Percentiles rank a stretch among this genome's conserved stretches.
Evolutionary conservation across 2,888 invertebrate species (phyloP).

Genomic region (Meghimatium bilineatum): DNA sequence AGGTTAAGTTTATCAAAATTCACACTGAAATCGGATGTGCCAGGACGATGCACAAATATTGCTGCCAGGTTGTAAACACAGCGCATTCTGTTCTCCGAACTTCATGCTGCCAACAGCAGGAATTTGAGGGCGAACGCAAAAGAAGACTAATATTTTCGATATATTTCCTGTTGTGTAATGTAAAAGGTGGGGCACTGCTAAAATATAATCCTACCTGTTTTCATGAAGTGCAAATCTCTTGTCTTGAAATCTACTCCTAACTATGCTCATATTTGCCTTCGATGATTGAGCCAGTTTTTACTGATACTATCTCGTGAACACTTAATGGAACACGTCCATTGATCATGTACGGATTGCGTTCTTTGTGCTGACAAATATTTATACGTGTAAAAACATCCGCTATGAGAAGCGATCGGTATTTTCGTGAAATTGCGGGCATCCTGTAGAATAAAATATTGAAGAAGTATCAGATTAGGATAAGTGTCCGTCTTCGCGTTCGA

Average conservation of each 20-base stretch:
- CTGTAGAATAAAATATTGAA: background rate
- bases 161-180: too few species aligned
- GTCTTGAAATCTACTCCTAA: background rate
- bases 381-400: background rate
- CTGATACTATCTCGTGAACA: background rate
- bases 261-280: background rate
- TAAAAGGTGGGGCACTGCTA: too few species aligned
- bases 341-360: background rate
- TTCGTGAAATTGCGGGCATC: background rate
- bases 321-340: background rate
- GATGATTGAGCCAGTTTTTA: background rate
- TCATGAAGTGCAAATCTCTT: background rate
- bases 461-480: background rate
- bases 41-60: too few species aligned
- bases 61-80: too few species aligned
- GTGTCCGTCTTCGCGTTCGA: background rate
- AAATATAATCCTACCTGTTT: too few species aligned
- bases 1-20: too few species aligned
- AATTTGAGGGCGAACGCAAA: too few species aligned
- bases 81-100: too few species aligned
- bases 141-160: too few species aligned
- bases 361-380: background rate
- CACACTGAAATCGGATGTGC: too few species aligned
- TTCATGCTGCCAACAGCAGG: too few species aligned
- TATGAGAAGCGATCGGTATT: background rate